Evolutionary conservation across 1,140 invertebrate species (phyloP).

Genomic region (Neodiprion pinetum): DNA sequence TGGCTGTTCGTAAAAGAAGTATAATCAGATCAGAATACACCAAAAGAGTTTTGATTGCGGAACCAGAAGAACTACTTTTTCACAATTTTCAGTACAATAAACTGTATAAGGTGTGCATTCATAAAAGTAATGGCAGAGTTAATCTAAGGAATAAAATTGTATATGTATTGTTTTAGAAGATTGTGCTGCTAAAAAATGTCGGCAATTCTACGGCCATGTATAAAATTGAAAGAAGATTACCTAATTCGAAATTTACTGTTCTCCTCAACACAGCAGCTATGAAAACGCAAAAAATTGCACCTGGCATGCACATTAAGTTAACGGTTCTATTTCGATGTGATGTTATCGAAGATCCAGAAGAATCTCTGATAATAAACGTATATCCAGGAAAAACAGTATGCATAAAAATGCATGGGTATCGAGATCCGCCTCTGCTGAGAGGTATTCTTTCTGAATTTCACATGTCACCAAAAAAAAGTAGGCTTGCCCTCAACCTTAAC

Average conservation of each 20-base stretch:
- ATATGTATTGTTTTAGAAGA: constrained; percentile 34
- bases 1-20: constrained; percentile 15
- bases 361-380: constrained; percentile 39
- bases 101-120: constrained; percentile 34
- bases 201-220: constrained; percentile 37
- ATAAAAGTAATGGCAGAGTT: constrained; percentile 5
- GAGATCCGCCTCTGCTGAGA: constrained; percentile 39
- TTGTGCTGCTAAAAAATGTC: constrained; percentile 41
- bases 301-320: constrained; percentile 45
- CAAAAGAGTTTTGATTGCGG: constrained; percentile 34
- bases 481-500: background rate
- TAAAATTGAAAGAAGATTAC: constrained; percentile 31
- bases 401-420: constrained; percentile 34
- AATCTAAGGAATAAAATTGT: constrained; percentile 3
- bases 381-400: constrained; percentile 35
- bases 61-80: constrained; percentile 40
- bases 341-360: constrained; percentile 35
- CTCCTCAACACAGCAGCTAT: constrained; percentile 24
- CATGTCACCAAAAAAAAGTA: background rate
- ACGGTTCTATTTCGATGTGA: constrained; percentile 38
- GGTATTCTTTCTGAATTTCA: constrained; percentile 22
- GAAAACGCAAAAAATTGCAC: constrained; percentile 35
- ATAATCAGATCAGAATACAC: constrained; percentile 19
- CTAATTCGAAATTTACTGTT: constrained; percentile 36
- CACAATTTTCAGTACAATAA: constrained; percentile 40